Base-by-base conservation (phyloP, 2,888 invertebrate genomes). In the Epirrhoe tristata region DNA sequence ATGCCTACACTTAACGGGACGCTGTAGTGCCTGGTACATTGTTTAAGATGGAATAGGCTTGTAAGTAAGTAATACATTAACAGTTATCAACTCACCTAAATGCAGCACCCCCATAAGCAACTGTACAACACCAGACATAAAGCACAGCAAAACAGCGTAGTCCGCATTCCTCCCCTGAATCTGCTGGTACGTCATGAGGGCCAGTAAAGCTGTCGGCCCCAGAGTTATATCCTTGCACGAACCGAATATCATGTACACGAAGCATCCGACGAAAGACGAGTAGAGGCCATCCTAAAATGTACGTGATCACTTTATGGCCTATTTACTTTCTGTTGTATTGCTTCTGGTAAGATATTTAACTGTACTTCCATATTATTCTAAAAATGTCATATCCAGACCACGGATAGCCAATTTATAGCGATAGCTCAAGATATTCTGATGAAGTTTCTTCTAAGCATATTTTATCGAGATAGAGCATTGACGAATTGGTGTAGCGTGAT, bases 161-260 rank as follows among this genome's bases (percentile, higher is more conserved):
- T 97, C 96, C 1, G 95, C 94, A 71, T 95, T 96, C 76, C 96
- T 94, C 51, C 95, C 95, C 74, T 94, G 93, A 57, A 96, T 95
- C 87, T 96, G 96, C 81, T 96, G 96, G 79, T 96, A 95, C 0
- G 98, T 98, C 97, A 99, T 97, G 39, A 99, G 94, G 0, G 98
- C 97, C 95, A 99, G 96, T 63, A 98, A 94, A n/a, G 99, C 98
- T 0, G 98, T 98, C 2, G 99, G 98, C 6, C 99, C 97, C 67
- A 97, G 96, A 6, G 97, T 97, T 65, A 97, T 97, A 82, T 97
- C 97, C 75, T 97, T 97, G 82, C 97, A 97, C 57, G 98, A 97
- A 32, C 99, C 99, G 77, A 99, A 96, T 67, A 98, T 87, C 58
- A 97, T 96, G 91, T 99, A 99, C 48, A 99, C 95, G 86, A 99